Base-by-base conservation (phyloP, 1,140 invertebrate genomes). In the Macrosteles quadrilineatus region DNA sequence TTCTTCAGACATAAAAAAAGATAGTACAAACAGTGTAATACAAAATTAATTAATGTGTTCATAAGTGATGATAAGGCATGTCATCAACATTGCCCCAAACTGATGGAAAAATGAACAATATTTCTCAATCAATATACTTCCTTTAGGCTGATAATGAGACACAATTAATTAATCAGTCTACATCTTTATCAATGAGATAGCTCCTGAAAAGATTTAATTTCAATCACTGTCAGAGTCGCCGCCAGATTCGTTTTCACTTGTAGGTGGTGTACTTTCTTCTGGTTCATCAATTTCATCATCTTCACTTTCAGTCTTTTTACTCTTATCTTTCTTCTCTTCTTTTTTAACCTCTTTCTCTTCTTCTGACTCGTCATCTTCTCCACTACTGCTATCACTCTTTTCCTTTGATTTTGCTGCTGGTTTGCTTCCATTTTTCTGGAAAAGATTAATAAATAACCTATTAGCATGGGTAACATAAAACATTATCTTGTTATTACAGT, bases 251-350 rank as follows among this genome's bases (percentile, higher is more conserved):
- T 69, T 78, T 78, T 32, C 75, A 14, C 23, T 23, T 29, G 12
- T 75, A 43, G 78, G 77, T 6, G 32, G 32, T 14, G 32, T 36
- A 14, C 32, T 36, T 75, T 81, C 80, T 45, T 81, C 81, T 21
- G 77, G 71, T 43, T 78, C 78, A 31, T 78, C 79, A 31, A 79
- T 80, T 72, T 78, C 78, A 17, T 76, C 78, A 66, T 83, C 82
- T 23, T 76, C 78, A 30, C 80, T 80, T 25, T 78, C 76, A 27
- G 76, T 75, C 55, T 76, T 78, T 68, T 73, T 76, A 70, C n/a
- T 75, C 73, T 69, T 72, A 59, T 65, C 57, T 62, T 71, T 65
- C 50, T 55, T 27, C 31, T 2, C 53, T 40, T 68, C 71, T 57
- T 67, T 63, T 43, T n/a, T 65, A 23, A 59, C 45, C 47, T 74